Evolutionary conservation across 2,888 invertebrate genomes (phyloP), one percentile per base, ranked within the genome.

Genomic region (Ganaspis brasiliensis): DNA sequence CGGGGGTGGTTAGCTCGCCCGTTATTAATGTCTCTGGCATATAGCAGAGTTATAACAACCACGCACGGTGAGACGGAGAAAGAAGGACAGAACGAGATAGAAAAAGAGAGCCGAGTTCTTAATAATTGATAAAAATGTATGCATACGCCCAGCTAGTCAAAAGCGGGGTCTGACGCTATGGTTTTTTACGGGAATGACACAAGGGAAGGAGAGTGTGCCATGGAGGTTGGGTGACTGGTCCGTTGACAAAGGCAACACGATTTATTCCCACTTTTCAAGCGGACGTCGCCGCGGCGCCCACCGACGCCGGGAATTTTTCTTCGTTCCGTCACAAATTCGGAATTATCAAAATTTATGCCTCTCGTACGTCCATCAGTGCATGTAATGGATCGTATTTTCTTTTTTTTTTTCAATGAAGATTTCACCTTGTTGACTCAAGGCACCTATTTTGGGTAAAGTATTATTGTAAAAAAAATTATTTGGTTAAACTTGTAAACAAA

Each of bases 41-140:
- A 80, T 79, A 75, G 80, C 77, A 77, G 76, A 79, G 78, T 56
- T 73, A 63, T 75, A 52, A 52, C 61, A 72, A 24, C 75, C 76
- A 75, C 73, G 74, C 74, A 77, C 77, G 76, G 75, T 52, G 78
- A 73, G 72, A 74, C 78, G 72, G 81, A 76, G 75, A 59, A 77
- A 79, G 80, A 79, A 75, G 74, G 76, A 75, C 76, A 74, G 79
- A 78, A 72, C 73, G 73, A 75, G 74, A 74, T 74, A 78, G 70
- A 80, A 80, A 83, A 80, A 83, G 82, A 79, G 78, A 77, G 76
- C 86, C 79, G 87, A 87, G 88, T 90, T 91, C 90, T 91, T 91
- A 91, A 91, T 91, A 91, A 91, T 91, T 91, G 90, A 91, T 90
- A 91, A 91, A 91, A 91, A 91, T 91, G 91, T 89, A 91, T 89